Conservation (phyloP, 2,888 invertebrate genomes). For the Pristionchus japonicus region DNA sequence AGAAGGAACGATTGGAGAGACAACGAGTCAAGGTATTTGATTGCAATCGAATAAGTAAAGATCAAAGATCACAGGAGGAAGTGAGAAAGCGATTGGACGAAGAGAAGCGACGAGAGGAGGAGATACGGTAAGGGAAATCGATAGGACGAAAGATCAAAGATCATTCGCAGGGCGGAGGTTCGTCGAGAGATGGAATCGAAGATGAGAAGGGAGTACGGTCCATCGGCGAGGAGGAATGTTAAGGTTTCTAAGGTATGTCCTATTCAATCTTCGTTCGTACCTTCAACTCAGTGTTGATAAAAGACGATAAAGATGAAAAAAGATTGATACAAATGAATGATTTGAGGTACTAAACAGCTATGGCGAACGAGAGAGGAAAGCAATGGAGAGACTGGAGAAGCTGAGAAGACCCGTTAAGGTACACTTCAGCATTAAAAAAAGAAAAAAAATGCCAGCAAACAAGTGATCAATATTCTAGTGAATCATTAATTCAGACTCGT, state of each 20-base stretch:
- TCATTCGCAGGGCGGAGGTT: background rate
- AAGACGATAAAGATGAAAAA: background rate
- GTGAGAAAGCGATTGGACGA: background rate
- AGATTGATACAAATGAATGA: background rate
- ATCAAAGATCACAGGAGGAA: background rate
- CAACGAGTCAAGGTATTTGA: background rate
- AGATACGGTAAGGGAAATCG: background rate
- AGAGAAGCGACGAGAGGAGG: slow-evolving; percentile 24
- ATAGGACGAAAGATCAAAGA: background rate
- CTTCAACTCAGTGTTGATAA: too few relatives aligned
- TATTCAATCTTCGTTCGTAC: too few relatives aligned
- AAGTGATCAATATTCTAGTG: too few relatives aligned
- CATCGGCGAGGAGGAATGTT: background rate
- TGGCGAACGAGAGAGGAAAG: slow-evolving; percentile 21
- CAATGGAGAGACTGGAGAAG: slow-evolving; percentile 19
- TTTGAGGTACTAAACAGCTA: background rate
- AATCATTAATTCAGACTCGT: background rate
- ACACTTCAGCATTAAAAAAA: too few relatives aligned
- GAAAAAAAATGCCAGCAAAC: too few relatives aligned
- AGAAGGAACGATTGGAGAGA: background rate
- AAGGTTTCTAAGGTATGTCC: slow-evolving; percentile 29
- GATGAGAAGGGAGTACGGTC: slow-evolving; percentile 22
- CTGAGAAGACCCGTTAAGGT: slow-evolving; percentile 34
- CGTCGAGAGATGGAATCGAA: slow-evolving; percentile 31
- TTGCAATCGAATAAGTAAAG: too few relatives aligned